Evolutionary conservation across 92 coral and sea anemone species (phyloP).

Genomic region (Isaurus tuberculatus): DNA sequence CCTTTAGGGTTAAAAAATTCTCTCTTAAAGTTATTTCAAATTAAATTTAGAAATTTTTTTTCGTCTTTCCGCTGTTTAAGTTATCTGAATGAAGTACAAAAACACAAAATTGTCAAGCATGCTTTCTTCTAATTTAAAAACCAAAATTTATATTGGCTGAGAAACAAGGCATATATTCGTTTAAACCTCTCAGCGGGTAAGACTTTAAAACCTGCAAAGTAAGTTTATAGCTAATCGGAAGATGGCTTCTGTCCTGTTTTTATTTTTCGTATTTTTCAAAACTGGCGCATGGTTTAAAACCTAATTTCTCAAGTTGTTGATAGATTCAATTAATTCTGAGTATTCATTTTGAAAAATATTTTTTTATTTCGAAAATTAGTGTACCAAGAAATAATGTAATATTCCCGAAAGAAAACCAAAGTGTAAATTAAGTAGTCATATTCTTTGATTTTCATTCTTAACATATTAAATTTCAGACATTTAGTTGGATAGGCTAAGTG

Average conservation of each 20-base stretch:
- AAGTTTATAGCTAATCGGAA: neutral
- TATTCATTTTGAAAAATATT: neutral
- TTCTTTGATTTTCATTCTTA: neutral
- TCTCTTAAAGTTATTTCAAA: neutral
- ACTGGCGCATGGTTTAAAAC: neutral
- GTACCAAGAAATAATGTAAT: neutral
- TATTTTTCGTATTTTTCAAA: neutral
- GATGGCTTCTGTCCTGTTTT: neutral
- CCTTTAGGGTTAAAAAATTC: neutral
- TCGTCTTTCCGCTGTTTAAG: neutral
- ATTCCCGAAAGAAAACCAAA: neutral
- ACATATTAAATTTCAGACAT: neutral
- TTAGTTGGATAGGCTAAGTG: neutral
- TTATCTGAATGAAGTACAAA: neutral
- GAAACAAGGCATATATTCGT: neutral
- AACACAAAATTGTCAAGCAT: neutral
- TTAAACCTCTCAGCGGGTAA: slow-evolving; percentile 24
- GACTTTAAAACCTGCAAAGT: neutral
- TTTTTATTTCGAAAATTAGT: neutral
- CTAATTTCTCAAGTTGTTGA: neutral
- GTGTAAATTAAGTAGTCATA: neutral
- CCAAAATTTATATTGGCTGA: neutral
- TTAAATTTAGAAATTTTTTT: neutral
- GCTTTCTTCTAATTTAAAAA: slow-evolving; percentile 12
- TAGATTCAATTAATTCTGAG: neutral